Percentiles rank a stretch among this genome's conserved stretches.
Evolutionary conservation across 2,888 invertebrate genomes (phyloP).

Genomic region (Capitulum mitella): DNA sequence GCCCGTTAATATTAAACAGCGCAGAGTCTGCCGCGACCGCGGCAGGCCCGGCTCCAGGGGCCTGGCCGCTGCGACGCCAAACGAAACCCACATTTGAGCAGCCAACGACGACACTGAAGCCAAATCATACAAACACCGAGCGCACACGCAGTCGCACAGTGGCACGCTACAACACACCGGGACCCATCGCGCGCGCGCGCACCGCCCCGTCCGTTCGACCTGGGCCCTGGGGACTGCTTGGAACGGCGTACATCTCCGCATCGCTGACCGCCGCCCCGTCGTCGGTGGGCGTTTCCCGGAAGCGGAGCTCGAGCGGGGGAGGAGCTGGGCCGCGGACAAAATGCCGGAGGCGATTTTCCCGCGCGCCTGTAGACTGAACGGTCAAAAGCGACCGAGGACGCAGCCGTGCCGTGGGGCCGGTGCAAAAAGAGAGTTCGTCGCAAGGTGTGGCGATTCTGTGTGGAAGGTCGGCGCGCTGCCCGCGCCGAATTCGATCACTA

Average conservation of each 20-base stretch:
- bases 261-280: neutral
- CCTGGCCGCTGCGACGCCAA: neutral
- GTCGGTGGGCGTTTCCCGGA: too few species aligned
- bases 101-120: slow-evolving; percentile 10
- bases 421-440: too few species aligned
- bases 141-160: neutral
- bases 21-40: too few species aligned
- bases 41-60: too few species aligned
- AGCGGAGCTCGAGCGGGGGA: too few species aligned
- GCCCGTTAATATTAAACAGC: neutral
- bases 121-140: neutral
- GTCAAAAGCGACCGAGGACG: too few species aligned
- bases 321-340: too few species aligned
- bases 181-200: neutral
- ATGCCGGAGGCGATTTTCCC: too few species aligned
- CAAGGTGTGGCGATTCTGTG: too few species aligned
- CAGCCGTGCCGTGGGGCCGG: too few species aligned
- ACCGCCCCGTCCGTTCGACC: neutral
- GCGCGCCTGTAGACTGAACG: too few species aligned
- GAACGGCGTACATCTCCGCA: neutral
- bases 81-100: neutral
- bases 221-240: neutral
- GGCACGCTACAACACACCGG: neutral
- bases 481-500: neutral
- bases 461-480: too few species aligned